These are phyloP conservation scores for Hestina assimilis DNA, from an alignment of 1,140 invertebrate species.

Conservation along the genomic window DNA sequence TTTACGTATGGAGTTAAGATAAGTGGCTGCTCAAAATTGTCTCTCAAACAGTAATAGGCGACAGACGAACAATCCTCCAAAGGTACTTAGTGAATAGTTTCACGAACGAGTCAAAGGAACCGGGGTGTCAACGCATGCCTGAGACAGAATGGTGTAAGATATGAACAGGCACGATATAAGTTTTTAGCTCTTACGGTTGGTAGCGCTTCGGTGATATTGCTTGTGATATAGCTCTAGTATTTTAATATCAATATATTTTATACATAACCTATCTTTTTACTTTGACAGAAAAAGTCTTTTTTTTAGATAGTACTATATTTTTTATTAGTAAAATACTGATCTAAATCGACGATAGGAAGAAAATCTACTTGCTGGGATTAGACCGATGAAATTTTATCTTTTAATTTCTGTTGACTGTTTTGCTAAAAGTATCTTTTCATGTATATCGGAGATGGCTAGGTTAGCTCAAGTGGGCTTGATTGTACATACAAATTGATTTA, in stretches of 20 bases:
- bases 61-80: conserved; percentile 40
- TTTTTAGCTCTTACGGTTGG: neutral
- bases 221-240: neutral
- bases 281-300: too few relatives aligned
- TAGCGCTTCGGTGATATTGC: neutral
- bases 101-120: conserved; percentile 35
- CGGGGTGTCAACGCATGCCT: conserved; percentile 27
- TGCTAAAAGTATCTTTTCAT: too few relatives aligned
- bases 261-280: too few relatives aligned
- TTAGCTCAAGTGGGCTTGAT: too few relatives aligned
- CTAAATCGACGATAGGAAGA: too few relatives aligned
- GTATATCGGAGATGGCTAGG: too few relatives aligned
- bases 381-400: too few relatives aligned
- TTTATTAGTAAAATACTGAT: too few relatives aligned
- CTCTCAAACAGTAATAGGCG: conserved; percentile 43
- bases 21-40: conserved; percentile 50
- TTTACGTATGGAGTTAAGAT: conserved; percentile 39
- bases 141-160: conserved; percentile 14
- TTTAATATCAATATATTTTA: neutral
- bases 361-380: too few relatives aligned
- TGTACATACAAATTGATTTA: too few relatives aligned
- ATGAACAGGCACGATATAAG: neutral
- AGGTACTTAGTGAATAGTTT: conserved; percentile 46
- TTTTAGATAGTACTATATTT: too few relatives aligned
- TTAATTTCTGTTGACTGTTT: too few relatives aligned